Conservation (phyloP, 2,888 invertebrate species). For the Hyppa rectilinea region DNA sequence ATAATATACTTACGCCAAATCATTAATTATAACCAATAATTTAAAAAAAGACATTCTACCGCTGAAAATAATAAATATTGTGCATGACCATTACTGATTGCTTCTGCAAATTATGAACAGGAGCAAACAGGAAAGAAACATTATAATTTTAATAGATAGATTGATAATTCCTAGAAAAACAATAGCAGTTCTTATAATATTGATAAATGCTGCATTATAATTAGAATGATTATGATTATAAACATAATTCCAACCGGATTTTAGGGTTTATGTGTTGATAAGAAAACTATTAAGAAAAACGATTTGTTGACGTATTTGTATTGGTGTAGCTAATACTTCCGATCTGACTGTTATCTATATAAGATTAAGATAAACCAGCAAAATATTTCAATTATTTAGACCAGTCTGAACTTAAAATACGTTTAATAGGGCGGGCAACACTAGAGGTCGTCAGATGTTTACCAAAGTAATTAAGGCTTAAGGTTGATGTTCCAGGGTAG, state of each 20-base stretch:
- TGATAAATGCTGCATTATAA: constrained; percentile 23
- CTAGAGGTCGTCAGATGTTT: not conserved
- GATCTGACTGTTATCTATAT: constrained; percentile 21
- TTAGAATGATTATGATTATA: constrained; percentile 41
- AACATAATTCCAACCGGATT: constrained; percentile 28
- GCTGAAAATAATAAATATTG: not conserved
- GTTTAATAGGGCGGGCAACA: not conserved
- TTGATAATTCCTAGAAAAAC: constrained; percentile 29
- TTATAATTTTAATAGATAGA: not conserved
- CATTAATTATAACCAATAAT: not conserved
- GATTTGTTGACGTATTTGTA: constrained; percentile 22
- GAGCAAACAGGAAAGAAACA: constrained; percentile 34
- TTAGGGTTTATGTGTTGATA: constrained; percentile 39
- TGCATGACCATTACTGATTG: not conserved
- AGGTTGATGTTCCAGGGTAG: too few relatives aligned
- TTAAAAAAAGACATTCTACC: not conserved
- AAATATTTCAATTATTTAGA: constrained; percentile 7
- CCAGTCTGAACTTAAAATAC: not conserved
- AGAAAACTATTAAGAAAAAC: constrained; percentile 32
- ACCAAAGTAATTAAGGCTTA: not conserved
- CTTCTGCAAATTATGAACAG: not conserved
- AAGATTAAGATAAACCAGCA: constrained; percentile 10
- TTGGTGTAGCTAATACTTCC: constrained; percentile 32
- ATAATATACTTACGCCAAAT: not conserved
- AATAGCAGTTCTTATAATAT: constrained; percentile 36